phyloP scores from a whole-genome alignment of 2,113 vertebrate species.

The Trichechus manatus region DNA sequence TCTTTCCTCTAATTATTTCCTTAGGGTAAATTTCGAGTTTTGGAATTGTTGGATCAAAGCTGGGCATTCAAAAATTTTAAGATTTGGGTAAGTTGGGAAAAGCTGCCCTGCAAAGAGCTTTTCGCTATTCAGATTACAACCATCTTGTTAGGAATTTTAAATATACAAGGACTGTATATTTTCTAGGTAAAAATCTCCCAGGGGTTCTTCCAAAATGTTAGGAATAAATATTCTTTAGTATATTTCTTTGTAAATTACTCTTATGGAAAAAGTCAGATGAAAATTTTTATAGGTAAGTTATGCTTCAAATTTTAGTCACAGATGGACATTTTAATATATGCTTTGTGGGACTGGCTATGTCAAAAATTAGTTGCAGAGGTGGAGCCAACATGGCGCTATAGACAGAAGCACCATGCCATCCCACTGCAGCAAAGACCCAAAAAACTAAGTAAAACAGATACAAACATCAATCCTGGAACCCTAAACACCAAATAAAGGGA shows the following conservation, averaged over 20 bases:
- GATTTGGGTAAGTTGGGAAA: not conserved
- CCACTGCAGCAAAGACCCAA: too few relatives aligned
- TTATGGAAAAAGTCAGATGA: slow-evolving; percentile 11
- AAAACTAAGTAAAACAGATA: too few relatives aligned
- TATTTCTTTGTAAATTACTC: slow-evolving; percentile 16
- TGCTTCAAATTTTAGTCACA: slow-evolving; percentile 30
- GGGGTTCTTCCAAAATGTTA: slow-evolving; percentile 23
- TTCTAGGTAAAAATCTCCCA: slow-evolving; percentile 27
- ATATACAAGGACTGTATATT: slow-evolving; percentile 14
- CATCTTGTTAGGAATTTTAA: slow-evolving; percentile 12
- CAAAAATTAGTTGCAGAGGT: not conserved
- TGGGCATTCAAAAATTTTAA: not conserved
- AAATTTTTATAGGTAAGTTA: not conserved
- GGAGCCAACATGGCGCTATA: too few relatives aligned
- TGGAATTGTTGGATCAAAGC: not conserved
- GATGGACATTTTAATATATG: not conserved
- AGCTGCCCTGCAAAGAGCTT: not conserved
- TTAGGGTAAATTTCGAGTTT: not conserved
- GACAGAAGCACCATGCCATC: too few relatives aligned
- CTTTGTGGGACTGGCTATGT: not conserved
- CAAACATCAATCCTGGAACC: too few relatives aligned
- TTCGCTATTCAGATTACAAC: not conserved
- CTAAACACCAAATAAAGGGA: too few relatives aligned
- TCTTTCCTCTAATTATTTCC: not conserved
- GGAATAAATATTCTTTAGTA: not conserved